Evolutionary conservation across 2,888 invertebrate species (phyloP).

Genomic region (Hirtodrosophila trivittata): DNA sequence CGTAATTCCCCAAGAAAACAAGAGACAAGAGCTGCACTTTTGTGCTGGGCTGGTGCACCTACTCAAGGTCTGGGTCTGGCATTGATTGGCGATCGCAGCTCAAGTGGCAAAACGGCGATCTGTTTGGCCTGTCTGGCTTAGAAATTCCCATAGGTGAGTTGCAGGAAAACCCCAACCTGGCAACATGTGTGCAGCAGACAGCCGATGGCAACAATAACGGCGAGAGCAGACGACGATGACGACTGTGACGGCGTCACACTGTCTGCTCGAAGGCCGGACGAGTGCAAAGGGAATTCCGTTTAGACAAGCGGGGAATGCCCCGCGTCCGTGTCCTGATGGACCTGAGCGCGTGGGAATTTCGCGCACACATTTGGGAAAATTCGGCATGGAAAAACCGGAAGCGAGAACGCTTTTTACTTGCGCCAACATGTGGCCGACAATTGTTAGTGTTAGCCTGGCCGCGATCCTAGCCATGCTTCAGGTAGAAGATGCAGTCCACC

Average conservation of each 20-base stretch:
- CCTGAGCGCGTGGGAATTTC: slow-evolving; percentile 77
- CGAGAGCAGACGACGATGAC: slow-evolving; percentile 3
- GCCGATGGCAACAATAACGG: background rate
- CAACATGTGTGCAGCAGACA: slow-evolving; percentile 79
- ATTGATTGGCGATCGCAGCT: slow-evolving; percentile 27
- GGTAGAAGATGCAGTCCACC: slow-evolving; percentile 38
- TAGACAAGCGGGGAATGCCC: slow-evolving; percentile 63
- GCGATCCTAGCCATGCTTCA: slow-evolving; percentile 25
- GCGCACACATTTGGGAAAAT: slow-evolving; percentile 63
- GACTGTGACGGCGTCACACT: slow-evolving; percentile 64
- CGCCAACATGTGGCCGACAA: slow-evolving; percentile 71
- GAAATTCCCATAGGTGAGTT: slow-evolving; percentile 69
- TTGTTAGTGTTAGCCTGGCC: slow-evolving; percentile 4
- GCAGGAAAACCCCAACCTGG: slow-evolving; percentile 63
- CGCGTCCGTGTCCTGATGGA: slow-evolving; percentile 18
- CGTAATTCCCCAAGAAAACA: slow-evolving; percentile 41
- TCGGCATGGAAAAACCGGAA: slow-evolving; percentile 72
- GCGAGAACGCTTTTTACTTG: slow-evolving; percentile 59
- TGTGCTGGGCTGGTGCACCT: slow-evolving; percentile 28
- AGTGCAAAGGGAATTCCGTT: slow-evolving; percentile 70
- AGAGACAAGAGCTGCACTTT: slow-evolving; percentile 3
- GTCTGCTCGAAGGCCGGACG: slow-evolving; percentile 53
- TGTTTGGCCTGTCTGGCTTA: slow-evolving; percentile 45
- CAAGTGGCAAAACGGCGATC: slow-evolving; percentile 23
- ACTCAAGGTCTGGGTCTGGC: slow-evolving; percentile 29